Evolutionary conservation across 1,140 invertebrate genomes (phyloP).

Genomic region (Philopotamus ludificatus): DNA sequence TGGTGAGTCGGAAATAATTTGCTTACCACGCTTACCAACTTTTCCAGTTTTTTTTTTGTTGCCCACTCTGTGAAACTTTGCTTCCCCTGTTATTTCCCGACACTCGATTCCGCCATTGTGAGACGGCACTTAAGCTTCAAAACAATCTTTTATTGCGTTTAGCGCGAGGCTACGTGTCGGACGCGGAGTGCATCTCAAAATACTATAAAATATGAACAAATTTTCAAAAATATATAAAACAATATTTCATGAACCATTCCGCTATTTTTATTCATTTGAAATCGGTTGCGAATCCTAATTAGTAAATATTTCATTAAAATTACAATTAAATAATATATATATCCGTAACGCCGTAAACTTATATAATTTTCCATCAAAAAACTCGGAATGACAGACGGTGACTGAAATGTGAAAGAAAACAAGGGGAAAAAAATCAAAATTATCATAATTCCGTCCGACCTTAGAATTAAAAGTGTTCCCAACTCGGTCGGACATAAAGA

Average conservation of each 20-base stretch:
- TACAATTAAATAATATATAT: no score
- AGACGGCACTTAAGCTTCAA: not conserved
- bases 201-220: no score
- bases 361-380: slow-evolving; percentile 38
- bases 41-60: not conserved
- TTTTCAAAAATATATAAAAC: no score
- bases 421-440: slow-evolving; percentile 38
- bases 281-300: no score
- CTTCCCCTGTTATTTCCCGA: not conserved
- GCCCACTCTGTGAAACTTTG: not conserved
- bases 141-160: no score
- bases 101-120: not conserved
- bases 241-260: no score
- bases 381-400: slow-evolving; percentile 27
- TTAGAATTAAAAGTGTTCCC: slow-evolving; percentile 25
- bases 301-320: no score
- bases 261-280: no score
- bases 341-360: slow-evolving; percentile 24
- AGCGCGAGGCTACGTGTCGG: no score
- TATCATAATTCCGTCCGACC: slow-evolving; percentile 33
- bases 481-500: slow-evolving; percentile 9
- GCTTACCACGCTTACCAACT: slow-evolving; percentile 8
- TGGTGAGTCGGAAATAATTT: slow-evolving; percentile 17
- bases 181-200: no score
- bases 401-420: slow-evolving; percentile 22